These are phyloP conservation scores for Genyomyrus donnyi DNA, from an alignment of 2,113 vertebrate genomes.

Conservation along the genomic window DNA sequence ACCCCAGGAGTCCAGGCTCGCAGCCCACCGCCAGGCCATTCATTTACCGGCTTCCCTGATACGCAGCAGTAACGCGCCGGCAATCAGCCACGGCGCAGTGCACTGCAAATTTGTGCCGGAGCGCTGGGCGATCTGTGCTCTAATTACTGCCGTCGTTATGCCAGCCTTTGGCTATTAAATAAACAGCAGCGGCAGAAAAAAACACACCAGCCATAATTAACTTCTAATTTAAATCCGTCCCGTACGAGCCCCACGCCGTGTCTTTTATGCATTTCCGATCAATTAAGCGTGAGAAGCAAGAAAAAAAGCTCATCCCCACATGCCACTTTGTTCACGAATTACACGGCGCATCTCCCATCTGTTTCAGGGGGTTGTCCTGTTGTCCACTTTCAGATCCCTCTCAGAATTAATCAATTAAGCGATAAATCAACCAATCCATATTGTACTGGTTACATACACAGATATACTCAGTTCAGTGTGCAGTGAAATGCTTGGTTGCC, in stretches of 20 bases:
- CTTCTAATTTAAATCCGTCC: constrained; percentile 16
- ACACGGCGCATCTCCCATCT: not conserved
- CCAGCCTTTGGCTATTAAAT: constrained; percentile 15
- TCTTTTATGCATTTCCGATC: constrained; percentile 3
- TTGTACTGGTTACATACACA: not conserved
- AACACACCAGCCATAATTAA: constrained; percentile 22
- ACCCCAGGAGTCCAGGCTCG: not conserved
- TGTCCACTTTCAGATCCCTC: not conserved
- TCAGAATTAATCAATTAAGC: not conserved
- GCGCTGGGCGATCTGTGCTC: not conserved
- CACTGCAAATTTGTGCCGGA: constrained; percentile 6
- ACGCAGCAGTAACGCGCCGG: not conserved
- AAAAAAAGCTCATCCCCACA: not conserved
- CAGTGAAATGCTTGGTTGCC: not conserved
- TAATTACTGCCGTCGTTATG: constrained; percentile 17
- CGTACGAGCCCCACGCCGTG: not conserved
- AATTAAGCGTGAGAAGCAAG: constrained; percentile 12
- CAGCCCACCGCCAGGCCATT: not conserved
- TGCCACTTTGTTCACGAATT: not conserved
- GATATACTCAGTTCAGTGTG: not conserved
- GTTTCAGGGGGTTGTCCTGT: not conserved
- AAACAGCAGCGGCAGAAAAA: constrained; percentile 1
- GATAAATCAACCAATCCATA: not conserved
- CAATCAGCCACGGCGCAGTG: not conserved
- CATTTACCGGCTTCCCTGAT: not conserved